These are phyloP conservation scores for Argynnis bischoffii DNA, from an alignment of 2,888 invertebrate genomes.

Conservation along the genomic window DNA sequence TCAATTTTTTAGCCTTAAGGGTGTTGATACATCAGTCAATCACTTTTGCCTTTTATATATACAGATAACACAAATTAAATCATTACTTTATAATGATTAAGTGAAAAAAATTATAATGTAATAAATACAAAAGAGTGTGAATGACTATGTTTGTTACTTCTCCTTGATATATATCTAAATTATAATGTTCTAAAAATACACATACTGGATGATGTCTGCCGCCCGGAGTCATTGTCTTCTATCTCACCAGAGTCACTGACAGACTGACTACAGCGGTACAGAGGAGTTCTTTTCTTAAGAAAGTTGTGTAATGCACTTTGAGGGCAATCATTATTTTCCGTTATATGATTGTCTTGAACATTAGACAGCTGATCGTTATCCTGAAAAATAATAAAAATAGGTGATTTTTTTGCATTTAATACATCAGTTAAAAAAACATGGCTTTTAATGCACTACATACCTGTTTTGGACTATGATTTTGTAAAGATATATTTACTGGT, in stretches of 20 bases:
- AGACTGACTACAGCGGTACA: constrained; percentile 50
- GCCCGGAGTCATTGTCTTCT: constrained; percentile 18
- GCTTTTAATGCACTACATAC: constrained; percentile 1
- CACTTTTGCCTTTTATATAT: no score
- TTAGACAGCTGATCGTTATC: constrained; percentile 12
- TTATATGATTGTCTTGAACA: constrained; percentile 4
- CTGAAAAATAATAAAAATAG: constrained; percentile 1
- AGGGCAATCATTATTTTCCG: constrained; percentile 27
- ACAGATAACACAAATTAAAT: no score
- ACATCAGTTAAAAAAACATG: no score
- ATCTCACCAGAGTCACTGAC: constrained; percentile 40
- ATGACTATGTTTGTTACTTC: no score
- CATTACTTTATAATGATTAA: no score
- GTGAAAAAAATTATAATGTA: no score
- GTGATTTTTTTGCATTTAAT: no score
- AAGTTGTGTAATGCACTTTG: constrained; percentile 52
- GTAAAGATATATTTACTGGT: background rate
- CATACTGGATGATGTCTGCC: constrained; percentile 61
- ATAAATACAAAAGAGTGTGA: no score
- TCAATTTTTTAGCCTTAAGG: no score
- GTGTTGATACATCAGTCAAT: no score
- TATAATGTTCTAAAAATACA: constrained; percentile 18
- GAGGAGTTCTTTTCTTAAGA: constrained; percentile 51
- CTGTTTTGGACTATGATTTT: background rate
- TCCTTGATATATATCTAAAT: background rate